Percentiles rank a stretch among this genome's conserved stretches.
Conservation (phyloP, 2,888 invertebrate genomes). For the Tetheella fluctuosa region DNA sequence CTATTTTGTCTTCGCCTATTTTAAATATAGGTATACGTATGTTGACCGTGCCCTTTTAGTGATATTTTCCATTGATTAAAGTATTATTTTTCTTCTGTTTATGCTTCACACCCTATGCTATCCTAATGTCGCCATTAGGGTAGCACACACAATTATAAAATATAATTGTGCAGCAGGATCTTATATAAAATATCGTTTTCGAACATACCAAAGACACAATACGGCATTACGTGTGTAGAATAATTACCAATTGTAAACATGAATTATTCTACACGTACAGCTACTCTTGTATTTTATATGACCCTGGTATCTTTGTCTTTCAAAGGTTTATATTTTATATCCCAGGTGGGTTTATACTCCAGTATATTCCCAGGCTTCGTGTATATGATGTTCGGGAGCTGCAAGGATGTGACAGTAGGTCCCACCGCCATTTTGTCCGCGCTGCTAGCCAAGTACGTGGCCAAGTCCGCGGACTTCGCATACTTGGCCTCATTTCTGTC, state of each 20-base stretch:
- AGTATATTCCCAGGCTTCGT: slow-evolving; percentile 96
- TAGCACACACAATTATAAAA: too few species aligned
- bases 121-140: too few species aligned
- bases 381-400: slow-evolving; percentile 94
- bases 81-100: too few species aligned
- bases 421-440: slow-evolving; percentile 96
- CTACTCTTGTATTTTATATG: not conserved
- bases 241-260: not conserved
- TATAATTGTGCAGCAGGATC: not conserved
- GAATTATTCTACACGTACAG: not conserved
- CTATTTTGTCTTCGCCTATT: too few species aligned
- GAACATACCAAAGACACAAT: not conserved
- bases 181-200: not conserved
- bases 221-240: not conserved
- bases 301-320: not conserved
- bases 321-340: not conserved
- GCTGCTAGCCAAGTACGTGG: slow-evolving; percentile 89
- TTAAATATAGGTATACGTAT: too few species aligned
- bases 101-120: too few species aligned
- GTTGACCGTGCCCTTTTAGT: too few species aligned
- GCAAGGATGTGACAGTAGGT: slow-evolving; percentile 90
- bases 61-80: too few species aligned
- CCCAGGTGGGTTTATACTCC: slow-evolving; percentile 94
- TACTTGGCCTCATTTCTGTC: slow-evolving; percentile 89
- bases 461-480: slow-evolving; percentile 87